A percentile compares a stretch with the other conserved stretches of the same genome.
Evolutionary conservation across 2,797 vertebrate species (phyloP).

Genomic region (Pelodytes ibericus): DNA sequence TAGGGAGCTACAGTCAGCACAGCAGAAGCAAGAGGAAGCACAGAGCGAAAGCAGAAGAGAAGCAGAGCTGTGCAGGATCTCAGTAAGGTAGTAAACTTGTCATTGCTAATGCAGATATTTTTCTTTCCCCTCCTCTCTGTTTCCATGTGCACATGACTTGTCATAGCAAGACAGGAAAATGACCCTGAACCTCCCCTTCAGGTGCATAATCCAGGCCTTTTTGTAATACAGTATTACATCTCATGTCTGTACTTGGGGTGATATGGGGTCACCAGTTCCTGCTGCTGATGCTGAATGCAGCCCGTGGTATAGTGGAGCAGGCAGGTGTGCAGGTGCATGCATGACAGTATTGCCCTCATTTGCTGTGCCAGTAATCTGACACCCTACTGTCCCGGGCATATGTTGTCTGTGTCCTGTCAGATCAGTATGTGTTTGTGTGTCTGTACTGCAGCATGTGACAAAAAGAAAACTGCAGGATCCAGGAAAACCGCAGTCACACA

Average conservation of each 20-base stretch:
- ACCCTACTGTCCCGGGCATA: conserved; percentile 27
- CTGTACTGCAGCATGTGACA: conserved; percentile 42
- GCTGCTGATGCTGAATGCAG: not conserved
- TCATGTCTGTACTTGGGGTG: conserved; percentile 21
- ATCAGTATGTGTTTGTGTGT: conserved; percentile 21
- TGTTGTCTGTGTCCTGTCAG: conserved; percentile 15
- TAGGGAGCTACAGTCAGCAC: not conserved
- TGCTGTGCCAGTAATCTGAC: conserved; percentile 18
- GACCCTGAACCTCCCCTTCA: not conserved
- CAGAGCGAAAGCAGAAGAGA: conserved; percentile 7
- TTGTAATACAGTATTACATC: not conserved
- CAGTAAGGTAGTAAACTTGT: conserved; percentile 24
- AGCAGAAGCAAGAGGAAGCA: conserved; percentile 12
- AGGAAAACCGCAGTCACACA: conserved; percentile 35
- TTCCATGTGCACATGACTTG: not conserved
- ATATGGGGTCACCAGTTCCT: conserved; percentile 6
- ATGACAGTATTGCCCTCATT: conserved; percentile 8
- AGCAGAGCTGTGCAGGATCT: not conserved
- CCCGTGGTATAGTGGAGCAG: not conserved
- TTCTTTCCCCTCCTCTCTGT: not conserved
- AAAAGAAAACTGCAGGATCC: conserved; percentile 12
- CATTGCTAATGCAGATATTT: conserved; percentile 21
- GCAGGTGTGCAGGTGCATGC: conserved; percentile 9
- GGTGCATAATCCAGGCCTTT: conserved; percentile 33
- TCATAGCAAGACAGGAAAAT: not conserved